Conservation (phyloP, 2,797 vertebrate genomes). For the Mallotus villosus region DNA sequence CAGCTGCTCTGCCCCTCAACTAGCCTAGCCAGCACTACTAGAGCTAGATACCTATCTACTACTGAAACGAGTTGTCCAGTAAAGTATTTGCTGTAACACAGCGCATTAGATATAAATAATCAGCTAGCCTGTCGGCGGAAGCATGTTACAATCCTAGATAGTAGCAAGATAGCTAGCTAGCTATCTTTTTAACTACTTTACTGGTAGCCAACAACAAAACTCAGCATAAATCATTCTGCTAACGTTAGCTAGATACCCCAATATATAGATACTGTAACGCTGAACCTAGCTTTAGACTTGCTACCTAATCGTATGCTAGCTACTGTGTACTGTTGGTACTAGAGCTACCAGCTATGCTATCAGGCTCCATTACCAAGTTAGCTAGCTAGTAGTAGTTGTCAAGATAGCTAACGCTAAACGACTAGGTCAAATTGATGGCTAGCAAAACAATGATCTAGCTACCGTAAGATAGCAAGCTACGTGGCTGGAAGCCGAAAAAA, state of each 20-base stretch:
- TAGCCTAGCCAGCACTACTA: slow-evolving; percentile 5
- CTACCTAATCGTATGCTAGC: no score
- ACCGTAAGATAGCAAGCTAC: neutral
- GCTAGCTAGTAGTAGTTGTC: neutral
- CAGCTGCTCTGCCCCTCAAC: no score
- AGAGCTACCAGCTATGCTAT: no score
- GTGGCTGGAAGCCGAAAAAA: neutral
- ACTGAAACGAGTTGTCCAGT: neutral
- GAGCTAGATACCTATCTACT: neutral
- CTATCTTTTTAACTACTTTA: no score
- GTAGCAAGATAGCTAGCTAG: neutral
- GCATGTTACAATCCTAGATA: neutral
- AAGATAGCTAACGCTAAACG: neutral
- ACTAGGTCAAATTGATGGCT: neutral
- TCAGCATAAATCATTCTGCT: no score
- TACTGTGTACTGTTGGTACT: no score
- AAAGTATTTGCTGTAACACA: no score
- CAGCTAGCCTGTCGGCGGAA: no score
- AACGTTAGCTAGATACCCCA: neutral
- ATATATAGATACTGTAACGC: neutral
- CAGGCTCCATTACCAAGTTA: neutral
- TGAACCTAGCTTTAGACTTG: no score
- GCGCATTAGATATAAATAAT: no score
- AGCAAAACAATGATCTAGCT: neutral
- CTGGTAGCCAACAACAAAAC: no score